Evolutionary conservation across 2,797 vertebrate species (phyloP).

Genomic region (Brachymystax lenok): DNA sequence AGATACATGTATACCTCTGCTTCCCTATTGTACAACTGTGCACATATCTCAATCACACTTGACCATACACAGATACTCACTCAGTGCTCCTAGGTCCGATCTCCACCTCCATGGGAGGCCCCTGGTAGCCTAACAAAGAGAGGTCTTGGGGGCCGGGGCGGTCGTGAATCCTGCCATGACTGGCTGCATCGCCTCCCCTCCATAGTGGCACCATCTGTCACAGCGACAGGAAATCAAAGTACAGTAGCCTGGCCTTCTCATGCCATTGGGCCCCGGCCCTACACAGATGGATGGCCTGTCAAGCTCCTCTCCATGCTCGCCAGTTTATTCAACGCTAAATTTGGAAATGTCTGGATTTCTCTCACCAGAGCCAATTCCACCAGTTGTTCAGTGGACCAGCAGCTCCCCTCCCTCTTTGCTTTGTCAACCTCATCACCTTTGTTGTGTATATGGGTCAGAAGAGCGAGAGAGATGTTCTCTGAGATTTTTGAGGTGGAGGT

Average conservation of each 20-base stretch:
- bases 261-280: conserved; percentile 58
- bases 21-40: background rate
- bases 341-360: conserved; percentile 73
- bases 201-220: conserved; percentile 73
- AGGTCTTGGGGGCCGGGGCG: conserved; percentile 42
- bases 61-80: background rate
- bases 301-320: conserved; percentile 57
- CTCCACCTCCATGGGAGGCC: conserved; percentile 16
- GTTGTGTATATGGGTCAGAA: conserved; percentile 5
- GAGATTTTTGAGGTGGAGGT: conserved; percentile 29
- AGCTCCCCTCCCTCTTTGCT: conserved; percentile 36
- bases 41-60: background rate
- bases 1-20: background rate
- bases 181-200: conserved; percentile 51
- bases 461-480: conserved; percentile 21
- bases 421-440: conserved; percentile 46
- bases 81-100: background rate
- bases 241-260: conserved; percentile 62
- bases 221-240: conserved; percentile 81
- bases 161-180: conserved; percentile 56
- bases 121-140: conserved; percentile 29
- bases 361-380: conserved; percentile 48
- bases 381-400: conserved; percentile 53
- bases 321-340: conserved; percentile 79
- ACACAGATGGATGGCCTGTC: conserved; percentile 75